Conservation (phyloP, 2,888 invertebrate genomes). For the Laothoe populi region DNA sequence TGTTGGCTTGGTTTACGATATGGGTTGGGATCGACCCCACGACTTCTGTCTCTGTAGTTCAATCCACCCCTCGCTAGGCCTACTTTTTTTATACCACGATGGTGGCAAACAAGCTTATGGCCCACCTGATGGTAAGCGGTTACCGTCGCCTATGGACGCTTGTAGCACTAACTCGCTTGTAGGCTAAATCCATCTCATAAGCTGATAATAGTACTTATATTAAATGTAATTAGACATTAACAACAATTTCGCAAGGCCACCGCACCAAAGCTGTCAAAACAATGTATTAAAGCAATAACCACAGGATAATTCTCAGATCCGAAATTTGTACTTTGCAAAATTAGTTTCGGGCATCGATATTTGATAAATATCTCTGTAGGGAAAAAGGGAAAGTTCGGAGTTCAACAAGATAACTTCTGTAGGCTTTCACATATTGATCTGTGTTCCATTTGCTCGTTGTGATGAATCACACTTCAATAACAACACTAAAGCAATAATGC, state of each 20-base stretch:
- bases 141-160: no score
- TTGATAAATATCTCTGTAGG: slow-evolving; percentile 44
- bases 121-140: no score
- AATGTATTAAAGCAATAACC: slow-evolving; percentile 14
- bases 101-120: no score
- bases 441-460: slow-evolving; percentile 31
- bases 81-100: no score
- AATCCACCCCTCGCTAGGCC: no score
- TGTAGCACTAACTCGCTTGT: no score
- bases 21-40: no score
- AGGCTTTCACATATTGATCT: slow-evolving; percentile 53
- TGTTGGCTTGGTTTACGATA: no score
- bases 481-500: neutral
- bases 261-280: neutral
- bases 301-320: neutral
- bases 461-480: slow-evolving; percentile 32
- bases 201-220: neutral
- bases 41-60: no score
- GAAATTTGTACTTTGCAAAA: slow-evolving; percentile 18
- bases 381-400: slow-evolving; percentile 47
- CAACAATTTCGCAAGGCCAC: neutral
- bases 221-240: neutral
- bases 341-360: slow-evolving; percentile 28
- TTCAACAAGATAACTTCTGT: slow-evolving; percentile 40
- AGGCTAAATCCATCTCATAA: no score